Evolutionary conservation across 2,113 vertebrate species (phyloP), one percentile per base, ranked within the genome.

Genomic region (Nestor notabilis): DNA sequence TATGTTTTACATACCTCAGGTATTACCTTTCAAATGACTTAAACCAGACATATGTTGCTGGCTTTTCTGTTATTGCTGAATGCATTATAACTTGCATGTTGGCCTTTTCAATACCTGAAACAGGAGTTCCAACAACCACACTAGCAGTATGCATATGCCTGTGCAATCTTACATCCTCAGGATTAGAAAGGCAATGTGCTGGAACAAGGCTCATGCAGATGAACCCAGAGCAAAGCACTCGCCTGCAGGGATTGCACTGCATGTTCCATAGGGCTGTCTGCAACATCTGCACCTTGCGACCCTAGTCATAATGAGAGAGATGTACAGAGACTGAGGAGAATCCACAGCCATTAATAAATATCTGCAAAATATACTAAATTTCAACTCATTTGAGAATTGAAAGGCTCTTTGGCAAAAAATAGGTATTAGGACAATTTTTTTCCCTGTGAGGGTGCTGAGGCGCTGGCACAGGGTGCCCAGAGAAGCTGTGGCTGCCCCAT

Each of bases 91-190:
- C 31, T 16, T 69, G 55, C 33, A 19, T 2, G 8, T 31, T 72
- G 64, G 47, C 43, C 63, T 25, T 50, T 53, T 11, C 37, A 39
- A 12, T 0, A 7, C 4, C 5, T 65, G 70, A 65, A 91, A n/a
- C 13, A 24, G 43, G 63, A 75, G 20, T 33, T 60, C 65, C 69
- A 65, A 88, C 28, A 53, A 15, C 28, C 53, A 31, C 7, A 1
- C 41, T 2, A 21, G 25, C 17, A 80, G 37, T 13, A 52, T 0
- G 3, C 1, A 1, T 10, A 9, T 41, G 47, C 31, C 63, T 49
- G 31, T 53, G 66, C 33, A 27, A 20, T 55, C 13, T 44, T 33
- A 31, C 7, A 15, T 21, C 53, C 78, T 49, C 21, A 31, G 75
- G 10, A 41, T 15, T 7, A 58, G 43, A n/a, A 50, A 78, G 28